Conservation (phyloP, 2,797 vertebrate species). For the Arrhamphus sclerolepis region DNA sequence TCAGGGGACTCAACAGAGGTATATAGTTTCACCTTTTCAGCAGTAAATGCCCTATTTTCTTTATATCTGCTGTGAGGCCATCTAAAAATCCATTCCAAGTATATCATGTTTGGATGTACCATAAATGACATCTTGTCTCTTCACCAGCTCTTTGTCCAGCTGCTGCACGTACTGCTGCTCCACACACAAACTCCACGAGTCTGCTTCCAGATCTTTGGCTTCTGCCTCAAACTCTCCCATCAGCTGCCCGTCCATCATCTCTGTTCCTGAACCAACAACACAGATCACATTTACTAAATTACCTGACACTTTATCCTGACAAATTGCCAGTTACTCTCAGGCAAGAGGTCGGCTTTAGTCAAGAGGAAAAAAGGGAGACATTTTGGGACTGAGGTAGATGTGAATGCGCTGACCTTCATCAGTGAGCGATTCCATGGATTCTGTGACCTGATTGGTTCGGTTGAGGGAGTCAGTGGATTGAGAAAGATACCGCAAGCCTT, state of each 20-base stretch:
- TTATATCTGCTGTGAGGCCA: too few relatives aligned
- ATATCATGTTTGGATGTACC: conserved; percentile 71
- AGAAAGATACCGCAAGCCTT: conserved; percentile 89
- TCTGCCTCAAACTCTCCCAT: conserved; percentile 95
- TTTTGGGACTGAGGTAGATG: background rate
- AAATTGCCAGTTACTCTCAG: background rate
- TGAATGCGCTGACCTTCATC: conserved; percentile 86
- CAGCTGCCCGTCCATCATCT: conserved; percentile 96
- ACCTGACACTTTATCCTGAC: background rate
- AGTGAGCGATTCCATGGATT: conserved; percentile 93
- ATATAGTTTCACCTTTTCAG: too few relatives aligned
- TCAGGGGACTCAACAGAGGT: too few relatives aligned
- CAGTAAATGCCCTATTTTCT: too few relatives aligned
- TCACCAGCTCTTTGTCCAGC: conserved; percentile 90
- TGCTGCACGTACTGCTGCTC: conserved; percentile 89
- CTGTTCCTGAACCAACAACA: conserved; percentile 83
- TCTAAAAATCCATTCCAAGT: background rate
- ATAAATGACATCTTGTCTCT: conserved; percentile 95
- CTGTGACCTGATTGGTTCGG: conserved; percentile 92
- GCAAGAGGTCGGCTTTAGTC: too few relatives aligned
- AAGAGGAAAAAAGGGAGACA: background rate
- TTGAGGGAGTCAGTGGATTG: conserved; percentile 97
- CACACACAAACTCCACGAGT: conserved; percentile 94
- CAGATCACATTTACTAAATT: background rate
- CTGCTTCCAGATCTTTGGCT: conserved; percentile 90